Conservation (phyloP, 2,888 invertebrate species). For the Dicyrtoma fusca region DNA sequence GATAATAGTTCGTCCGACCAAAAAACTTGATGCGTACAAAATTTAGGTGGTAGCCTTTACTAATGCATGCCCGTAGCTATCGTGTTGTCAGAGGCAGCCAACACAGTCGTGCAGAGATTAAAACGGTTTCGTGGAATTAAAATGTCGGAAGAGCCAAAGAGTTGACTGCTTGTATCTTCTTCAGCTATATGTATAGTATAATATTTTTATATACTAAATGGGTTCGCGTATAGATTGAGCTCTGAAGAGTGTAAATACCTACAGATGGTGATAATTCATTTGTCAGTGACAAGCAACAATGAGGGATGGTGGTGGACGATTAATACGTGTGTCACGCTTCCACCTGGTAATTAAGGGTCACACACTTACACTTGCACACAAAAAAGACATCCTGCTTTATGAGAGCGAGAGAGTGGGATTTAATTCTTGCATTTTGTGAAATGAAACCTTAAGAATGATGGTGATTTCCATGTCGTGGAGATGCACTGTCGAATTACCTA, state of each 20-base stretch:
- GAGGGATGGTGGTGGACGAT: constrained; percentile 32
- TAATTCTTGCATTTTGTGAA: background rate
- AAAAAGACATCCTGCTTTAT: background rate
- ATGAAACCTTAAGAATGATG: too few relatives aligned
- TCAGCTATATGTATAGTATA: too few relatives aligned
- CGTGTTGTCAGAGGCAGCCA: background rate
- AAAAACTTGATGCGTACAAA: constrained; percentile 3
- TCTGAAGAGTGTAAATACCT: too few relatives aligned
- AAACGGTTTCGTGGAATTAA: constrained; percentile 1
- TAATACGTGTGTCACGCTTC: constrained; percentile 46
- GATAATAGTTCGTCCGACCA: too few relatives aligned
- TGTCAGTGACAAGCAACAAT: constrained; percentile 30
- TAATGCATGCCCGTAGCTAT: background rate
- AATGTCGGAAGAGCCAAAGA: constrained; percentile 10
- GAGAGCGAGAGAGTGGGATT: background rate
- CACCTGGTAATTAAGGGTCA: constrained; percentile 42
- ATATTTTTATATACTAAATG: too few relatives aligned
- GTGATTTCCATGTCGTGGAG: too few relatives aligned
- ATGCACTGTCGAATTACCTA: too few relatives aligned
- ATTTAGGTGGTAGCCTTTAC: background rate
- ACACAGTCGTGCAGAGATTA: background rate
- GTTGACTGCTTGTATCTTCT: background rate
- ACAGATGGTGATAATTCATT: constrained; percentile 18
- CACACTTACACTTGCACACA: background rate
- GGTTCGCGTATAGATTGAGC: too few relatives aligned